Evolutionary conservation across 2,888 invertebrate genomes (phyloP).

Genomic region (Rhamphomyia laevipes): DNA sequence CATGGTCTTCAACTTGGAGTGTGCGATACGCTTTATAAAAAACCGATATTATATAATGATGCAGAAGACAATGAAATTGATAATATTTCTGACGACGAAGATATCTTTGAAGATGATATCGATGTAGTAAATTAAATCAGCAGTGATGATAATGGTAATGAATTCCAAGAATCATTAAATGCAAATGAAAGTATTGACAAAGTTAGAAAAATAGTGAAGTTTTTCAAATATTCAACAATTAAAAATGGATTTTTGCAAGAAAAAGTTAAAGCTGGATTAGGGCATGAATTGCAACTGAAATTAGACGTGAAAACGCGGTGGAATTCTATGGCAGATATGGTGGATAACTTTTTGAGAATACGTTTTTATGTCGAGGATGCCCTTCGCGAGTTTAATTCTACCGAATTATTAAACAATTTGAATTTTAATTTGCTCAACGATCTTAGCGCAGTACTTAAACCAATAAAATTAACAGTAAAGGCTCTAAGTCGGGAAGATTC

Average conservation of each 20-base stretch:
- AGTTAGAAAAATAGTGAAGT: neutral
- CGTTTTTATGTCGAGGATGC: neutral
- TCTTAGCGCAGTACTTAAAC: neutral
- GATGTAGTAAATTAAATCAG: neutral
- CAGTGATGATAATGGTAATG: neutral
- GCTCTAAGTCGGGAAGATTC: neutral
- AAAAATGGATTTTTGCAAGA: slow-evolving; percentile 1
- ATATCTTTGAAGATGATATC: neutral
- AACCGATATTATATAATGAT: neutral
- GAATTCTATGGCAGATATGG: neutral
- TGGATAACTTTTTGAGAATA: neutral
- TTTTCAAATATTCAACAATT: neutral
- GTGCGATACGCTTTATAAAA: neutral
- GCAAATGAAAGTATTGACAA: neutral
- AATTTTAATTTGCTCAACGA: neutral
- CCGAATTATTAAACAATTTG: neutral
- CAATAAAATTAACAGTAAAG: neutral
- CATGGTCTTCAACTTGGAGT: neutral
- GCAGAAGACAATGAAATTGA: neutral
- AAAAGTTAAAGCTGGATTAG: neutral
- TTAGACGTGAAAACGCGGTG: neutral
- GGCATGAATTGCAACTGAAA: neutral
- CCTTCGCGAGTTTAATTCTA: neutral
- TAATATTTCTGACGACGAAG: neutral
- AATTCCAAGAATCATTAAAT: neutral